Base-by-base conservation (phyloP, 1,140 invertebrate genomes). In the Papilio machaon region DNA sequence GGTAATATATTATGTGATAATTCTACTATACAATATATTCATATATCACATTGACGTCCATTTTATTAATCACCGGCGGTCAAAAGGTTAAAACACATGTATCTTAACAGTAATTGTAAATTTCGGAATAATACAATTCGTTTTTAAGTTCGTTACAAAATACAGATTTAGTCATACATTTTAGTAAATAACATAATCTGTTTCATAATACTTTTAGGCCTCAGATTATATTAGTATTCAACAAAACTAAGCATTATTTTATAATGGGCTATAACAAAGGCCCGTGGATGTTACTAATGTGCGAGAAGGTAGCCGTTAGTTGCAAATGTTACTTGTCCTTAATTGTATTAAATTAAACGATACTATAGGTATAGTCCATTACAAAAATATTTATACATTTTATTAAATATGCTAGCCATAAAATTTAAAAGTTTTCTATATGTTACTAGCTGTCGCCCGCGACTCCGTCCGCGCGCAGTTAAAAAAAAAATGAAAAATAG, bases 241-340 rank as follows among this genome's bases (percentile, higher is more conserved):
- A 30, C 47, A 13, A 49, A 76, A 49, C n/a, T 76, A 76, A 47
- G 19, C 74, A 47, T 76, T 76, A 76, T 76, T 76, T 76, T 76
- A 10, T 76, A 76, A 76, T 76, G 74, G 74, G 19, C 74, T 11
- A 52, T 76, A 76, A 76, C 46, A 47, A 54, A 47, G 19, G 47
- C 19, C 23, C 47, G 19, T 76, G 74, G 19, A 76, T 76, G 74
- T 76, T 19, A 76, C 74, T 76, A 76, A 76, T 75, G 73, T 52
- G 23, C 74, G 74, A 30, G 46, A 74, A 47, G 46, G 43, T 2
- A n/a, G 47, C 19, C 74, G 19, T 76, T 76, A 76, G 47, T 11
- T 7, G 74, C 74, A 76, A 76, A 76, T 76, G 74, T 76, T 76
- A 52, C 74, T 52, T 76, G 74, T n/a, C 15, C 7, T 15, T n/a